Percentiles rank a stretch among this genome's conserved stretches.
phyloP scores from a whole-genome alignment of 2,797 vertebrate genomes.

The Sebastes iracundus region DNA sequence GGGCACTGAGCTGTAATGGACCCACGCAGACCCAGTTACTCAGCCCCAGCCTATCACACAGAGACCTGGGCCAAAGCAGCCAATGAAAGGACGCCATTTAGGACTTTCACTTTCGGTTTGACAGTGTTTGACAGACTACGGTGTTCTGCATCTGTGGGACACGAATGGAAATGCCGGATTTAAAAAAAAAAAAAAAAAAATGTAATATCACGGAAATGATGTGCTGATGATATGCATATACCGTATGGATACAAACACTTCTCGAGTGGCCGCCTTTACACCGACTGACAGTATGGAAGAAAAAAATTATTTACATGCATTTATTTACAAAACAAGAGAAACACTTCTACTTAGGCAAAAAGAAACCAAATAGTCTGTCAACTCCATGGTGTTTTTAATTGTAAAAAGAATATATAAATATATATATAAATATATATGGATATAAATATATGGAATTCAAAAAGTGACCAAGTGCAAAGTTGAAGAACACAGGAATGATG shows the following conservation, averaged over 20 bases:
- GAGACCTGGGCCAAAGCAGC: slow-evolving; percentile 73
- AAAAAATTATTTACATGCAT: slow-evolving; percentile 82
- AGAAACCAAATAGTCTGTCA: slow-evolving; percentile 88
- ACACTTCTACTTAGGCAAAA: slow-evolving; percentile 81
- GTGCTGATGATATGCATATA: slow-evolving; percentile 60
- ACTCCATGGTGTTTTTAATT: slow-evolving; percentile 87
- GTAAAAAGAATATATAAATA: slow-evolving; percentile 87
- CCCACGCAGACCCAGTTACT: slow-evolving; percentile 82
- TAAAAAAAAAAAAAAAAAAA: slow-evolving; percentile 21
- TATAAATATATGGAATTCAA: slow-evolving; percentile 86
- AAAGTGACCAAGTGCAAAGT: slow-evolving; percentile 81
- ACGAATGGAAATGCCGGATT: slow-evolving; percentile 34
- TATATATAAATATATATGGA: slow-evolving; percentile 82
- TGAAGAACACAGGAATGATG: slow-evolving; percentile 78
- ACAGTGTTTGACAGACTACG: slow-evolving; percentile 46
- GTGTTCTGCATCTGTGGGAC: slow-evolving; percentile 49
- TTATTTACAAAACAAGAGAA: slow-evolving; percentile 81
- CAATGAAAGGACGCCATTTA: slow-evolving; percentile 69
- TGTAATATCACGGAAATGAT: slow-evolving; percentile 48
- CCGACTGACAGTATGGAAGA: slow-evolving; percentile 56
- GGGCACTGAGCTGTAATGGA: slow-evolving; percentile 62
- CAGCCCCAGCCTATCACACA: slow-evolving; percentile 75
- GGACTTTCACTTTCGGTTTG: slow-evolving; percentile 29
- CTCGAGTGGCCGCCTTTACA: slow-evolving; percentile 47
- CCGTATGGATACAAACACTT: slow-evolving; percentile 51